Percentiles rank a stretch among this genome's conserved stretches.
phyloP scores from a whole-genome alignment of 2,113 vertebrate genomes.

The Eulacestoma nigropectus region DNA sequence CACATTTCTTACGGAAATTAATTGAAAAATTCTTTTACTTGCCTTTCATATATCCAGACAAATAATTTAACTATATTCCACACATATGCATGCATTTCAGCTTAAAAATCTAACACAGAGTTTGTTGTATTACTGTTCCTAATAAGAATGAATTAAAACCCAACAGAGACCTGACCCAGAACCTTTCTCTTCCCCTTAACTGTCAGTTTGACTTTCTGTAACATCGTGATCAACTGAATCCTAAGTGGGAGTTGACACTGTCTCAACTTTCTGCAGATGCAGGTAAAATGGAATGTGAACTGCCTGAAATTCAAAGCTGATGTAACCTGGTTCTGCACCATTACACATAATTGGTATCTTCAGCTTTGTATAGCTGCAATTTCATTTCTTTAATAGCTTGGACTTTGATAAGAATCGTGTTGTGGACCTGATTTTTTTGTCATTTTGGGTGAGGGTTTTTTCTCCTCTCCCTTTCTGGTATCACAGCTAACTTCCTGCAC shows the following conservation, averaged over 20 bases:
- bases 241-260: constrained; percentile 62
- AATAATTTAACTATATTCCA: neutral
- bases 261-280: constrained; percentile 51
- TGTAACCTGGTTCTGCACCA: constrained; percentile 59
- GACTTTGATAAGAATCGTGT: constrained; percentile 42
- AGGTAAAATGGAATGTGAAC: constrained; percentile 56
- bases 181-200: constrained; percentile 56
- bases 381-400: constrained; percentile 59
- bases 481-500: constrained; percentile 21
- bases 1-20: neutral
- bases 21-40: neutral
- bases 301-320: constrained; percentile 49
- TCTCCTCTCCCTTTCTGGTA: neutral
- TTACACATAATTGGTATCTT: constrained; percentile 57
- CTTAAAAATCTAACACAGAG: neutral
- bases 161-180: constrained; percentile 56
- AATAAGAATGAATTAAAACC: constrained; percentile 66
- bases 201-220: constrained; percentile 64
- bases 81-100: constrained; percentile 18
- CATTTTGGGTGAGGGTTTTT: neutral
- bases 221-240: constrained; percentile 56
- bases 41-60: neutral
- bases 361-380: constrained; percentile 38
- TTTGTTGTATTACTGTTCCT: constrained; percentile 42
- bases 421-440: neutral